Evolutionary conservation across 2,113 vertebrate genomes (phyloP).

Genomic region (Sinocyclocheilus anophthalmus): DNA sequence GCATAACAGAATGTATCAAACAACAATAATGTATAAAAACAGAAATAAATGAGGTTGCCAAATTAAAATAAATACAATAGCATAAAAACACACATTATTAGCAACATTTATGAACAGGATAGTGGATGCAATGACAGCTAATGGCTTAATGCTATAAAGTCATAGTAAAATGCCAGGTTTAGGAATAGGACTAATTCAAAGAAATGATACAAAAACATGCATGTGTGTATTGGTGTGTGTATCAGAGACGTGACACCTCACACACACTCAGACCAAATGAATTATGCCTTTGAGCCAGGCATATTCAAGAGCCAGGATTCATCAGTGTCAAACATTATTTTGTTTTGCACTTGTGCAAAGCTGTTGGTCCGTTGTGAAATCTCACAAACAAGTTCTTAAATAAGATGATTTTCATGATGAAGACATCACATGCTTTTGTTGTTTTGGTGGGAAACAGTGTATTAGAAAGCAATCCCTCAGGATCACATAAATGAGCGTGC

Average conservation of each 20-base stretch:
- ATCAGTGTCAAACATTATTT: neutral
- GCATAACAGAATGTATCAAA: too few relatives aligned
- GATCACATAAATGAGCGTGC: constrained; percentile 23
- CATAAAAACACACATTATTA: neutral
- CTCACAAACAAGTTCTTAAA: neutral
- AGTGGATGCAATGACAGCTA: neutral
- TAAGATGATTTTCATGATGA: neutral
- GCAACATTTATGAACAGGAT: neutral
- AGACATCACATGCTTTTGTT: constrained; percentile 15
- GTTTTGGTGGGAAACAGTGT: constrained; percentile 19
- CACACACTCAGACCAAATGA: neutral
- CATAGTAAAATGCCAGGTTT: too few relatives aligned
- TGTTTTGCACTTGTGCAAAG: neutral
- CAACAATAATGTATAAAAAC: neutral
- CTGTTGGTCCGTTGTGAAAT: neutral
- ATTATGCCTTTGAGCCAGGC: neutral
- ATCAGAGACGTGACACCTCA: neutral
- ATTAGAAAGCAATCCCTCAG: constrained; percentile 29
- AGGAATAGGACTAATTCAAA: too few relatives aligned
- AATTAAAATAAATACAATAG: neutral
- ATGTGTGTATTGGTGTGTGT: neutral
- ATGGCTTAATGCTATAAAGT: neutral
- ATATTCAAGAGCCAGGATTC: neutral
- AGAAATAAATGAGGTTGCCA: neutral
- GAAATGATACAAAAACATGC: neutral